phyloP scores from a whole-genome alignment of 2,888 invertebrate genomes.

The Lasioglossum marginatum region DNA sequence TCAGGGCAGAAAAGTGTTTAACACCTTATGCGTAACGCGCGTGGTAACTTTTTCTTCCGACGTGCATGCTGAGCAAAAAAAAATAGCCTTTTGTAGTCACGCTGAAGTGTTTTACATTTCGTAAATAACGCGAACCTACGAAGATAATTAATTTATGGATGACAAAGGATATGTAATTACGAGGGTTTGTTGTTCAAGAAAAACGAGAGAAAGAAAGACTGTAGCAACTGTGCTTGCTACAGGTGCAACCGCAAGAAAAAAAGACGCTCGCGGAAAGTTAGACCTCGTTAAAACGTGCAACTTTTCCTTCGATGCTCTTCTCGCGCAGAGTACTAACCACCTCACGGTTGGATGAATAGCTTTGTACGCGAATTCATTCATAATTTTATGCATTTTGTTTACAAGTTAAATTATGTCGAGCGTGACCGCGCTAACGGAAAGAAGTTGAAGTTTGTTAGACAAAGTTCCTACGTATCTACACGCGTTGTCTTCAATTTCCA shows the following conservation, averaged over 20 bases:
- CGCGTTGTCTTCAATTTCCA: not conserved
- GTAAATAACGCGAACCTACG: not conserved
- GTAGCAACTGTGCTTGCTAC: not conserved
- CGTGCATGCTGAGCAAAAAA: not conserved
- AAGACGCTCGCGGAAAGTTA: not conserved
- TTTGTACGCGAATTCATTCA: conserved; percentile 4
- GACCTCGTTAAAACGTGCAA: conserved; percentile 23
- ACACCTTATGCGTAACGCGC: conserved; percentile 16
- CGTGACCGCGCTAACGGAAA: not conserved
- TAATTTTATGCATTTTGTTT: conserved; percentile 15
- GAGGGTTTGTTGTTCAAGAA: not conserved
- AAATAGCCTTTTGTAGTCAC: not conserved
- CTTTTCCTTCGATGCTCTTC: not conserved
- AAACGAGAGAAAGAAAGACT: not conserved
- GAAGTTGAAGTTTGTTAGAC: not conserved
- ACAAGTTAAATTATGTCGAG: not conserved
- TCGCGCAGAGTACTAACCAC: conserved; percentile 15
- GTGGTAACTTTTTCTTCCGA: conserved; percentile 1
- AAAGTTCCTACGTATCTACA: not conserved
- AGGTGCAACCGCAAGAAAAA: conserved; percentile 7
- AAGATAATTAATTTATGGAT: conserved; percentile 22
- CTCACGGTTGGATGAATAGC: conserved; percentile 3
- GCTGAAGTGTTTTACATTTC: not conserved
- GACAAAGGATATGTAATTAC: not conserved
- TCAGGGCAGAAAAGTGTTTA: not conserved